Conservation (phyloP, 2,888 invertebrate species). For the Scelioninae gen. 2 region DNA sequence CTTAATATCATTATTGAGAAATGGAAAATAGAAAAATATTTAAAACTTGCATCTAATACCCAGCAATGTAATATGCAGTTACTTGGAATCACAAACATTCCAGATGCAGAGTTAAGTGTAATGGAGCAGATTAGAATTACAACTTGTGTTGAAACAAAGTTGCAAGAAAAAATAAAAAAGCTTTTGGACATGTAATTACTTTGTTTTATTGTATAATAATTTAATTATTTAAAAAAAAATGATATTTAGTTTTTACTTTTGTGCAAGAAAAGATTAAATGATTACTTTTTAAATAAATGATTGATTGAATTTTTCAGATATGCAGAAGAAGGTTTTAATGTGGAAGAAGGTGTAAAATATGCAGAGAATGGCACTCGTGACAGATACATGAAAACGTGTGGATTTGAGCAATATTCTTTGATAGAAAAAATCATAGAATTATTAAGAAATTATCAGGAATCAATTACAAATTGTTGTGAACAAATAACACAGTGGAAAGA, state of each 20-base stretch:
- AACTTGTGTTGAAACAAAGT: conserved; percentile 66
- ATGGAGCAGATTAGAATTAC: conserved; percentile 70
- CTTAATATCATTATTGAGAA: conserved; percentile 64
- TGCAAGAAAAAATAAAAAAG: conserved; percentile 67
- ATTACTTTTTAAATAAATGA: too few relatives aligned
- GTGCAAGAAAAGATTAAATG: too few relatives aligned
- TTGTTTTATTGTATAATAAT: too few relatives aligned
- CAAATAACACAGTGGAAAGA: conserved; percentile 71
- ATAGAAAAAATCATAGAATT: conserved; percentile 72
- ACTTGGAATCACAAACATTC: conserved; percentile 68
- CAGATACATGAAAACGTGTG: conserved; percentile 63
- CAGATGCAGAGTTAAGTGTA: conserved; percentile 67
- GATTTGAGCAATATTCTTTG: conserved; percentile 67
- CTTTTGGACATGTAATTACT: conserved; percentile 67
- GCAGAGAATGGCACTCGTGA: conserved; percentile 63
- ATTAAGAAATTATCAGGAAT: conserved; percentile 70
- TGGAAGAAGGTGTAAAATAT: conserved; percentile 64
- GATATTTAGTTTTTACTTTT: too few relatives aligned
- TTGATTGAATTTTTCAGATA: too few relatives aligned
- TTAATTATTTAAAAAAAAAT: too few relatives aligned
- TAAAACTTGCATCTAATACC: conserved; percentile 63
- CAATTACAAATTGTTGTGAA: conserved; percentile 67
- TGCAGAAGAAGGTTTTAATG: conserved; percentile 64
- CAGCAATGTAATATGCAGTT: conserved; percentile 64
- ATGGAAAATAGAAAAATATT: conserved; percentile 66